Evolutionary conservation across 2,113 vertebrate species (phyloP).

Genomic region (Mobula hypostoma): DNA sequence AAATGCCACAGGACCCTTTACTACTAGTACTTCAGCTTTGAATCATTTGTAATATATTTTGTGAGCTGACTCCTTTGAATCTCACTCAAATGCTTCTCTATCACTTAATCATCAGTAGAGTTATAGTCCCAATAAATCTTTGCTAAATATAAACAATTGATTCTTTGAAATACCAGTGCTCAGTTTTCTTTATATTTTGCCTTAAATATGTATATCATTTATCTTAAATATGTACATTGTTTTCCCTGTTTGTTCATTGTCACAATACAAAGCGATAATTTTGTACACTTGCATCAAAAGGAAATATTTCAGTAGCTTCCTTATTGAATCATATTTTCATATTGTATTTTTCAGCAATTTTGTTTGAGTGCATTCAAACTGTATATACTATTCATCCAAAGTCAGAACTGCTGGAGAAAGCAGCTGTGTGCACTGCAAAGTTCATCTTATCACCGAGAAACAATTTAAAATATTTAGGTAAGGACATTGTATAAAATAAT

Average conservation of each 20-base stretch:
- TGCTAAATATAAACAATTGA: neutral
- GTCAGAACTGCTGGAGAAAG: constrained; percentile 84
- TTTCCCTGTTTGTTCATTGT: neutral
- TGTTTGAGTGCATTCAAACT: constrained; percentile 91
- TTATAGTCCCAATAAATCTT: neutral
- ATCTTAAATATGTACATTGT: neutral
- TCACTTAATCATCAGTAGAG: neutral
- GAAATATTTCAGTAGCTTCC: neutral
- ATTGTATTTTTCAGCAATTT: constrained; percentile 68
- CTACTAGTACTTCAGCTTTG: neutral
- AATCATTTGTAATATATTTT: neutral
- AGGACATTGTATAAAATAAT: constrained; percentile 43
- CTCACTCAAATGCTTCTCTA: neutral
- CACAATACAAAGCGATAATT: neutral
- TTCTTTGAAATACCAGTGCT: neutral
- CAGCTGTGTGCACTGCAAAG: constrained; percentile 90
- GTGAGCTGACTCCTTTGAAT: neutral
- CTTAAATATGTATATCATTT: neutral
- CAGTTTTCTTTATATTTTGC: neutral
- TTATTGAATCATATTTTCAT: constrained; percentile 15
- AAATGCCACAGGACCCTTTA: too few relatives aligned
- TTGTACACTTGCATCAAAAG: neutral
- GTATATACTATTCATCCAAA: constrained; percentile 89
- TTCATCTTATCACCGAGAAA: constrained; percentile 93
- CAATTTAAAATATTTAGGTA: constrained; percentile 95